Base-by-base conservation (phyloP, 2,888 invertebrate species). In the Diarsia mendica region DNA sequence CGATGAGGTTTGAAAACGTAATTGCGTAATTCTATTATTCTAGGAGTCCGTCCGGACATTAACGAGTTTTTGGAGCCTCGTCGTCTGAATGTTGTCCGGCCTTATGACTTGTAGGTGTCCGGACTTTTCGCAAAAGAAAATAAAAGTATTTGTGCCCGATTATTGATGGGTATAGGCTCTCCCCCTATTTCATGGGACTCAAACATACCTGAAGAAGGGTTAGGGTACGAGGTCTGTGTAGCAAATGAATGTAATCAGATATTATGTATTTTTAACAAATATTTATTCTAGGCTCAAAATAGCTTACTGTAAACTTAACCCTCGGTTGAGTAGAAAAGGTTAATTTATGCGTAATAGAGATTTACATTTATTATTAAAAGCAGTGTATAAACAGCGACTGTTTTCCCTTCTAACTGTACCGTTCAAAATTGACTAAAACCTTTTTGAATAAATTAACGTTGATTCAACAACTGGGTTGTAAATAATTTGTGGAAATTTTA, bases 11-110 rank as follows among this genome's bases (percentile, higher is more conserved):
- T 61, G 67, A 49, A 71, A 69, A 18, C 55, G 46, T 67, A 49
- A 75, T 71, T 64, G 55, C 44, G 78, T 77, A 78, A 77, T 55
- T 13, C 44, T 72, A 72, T 79, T 72, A 65, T 72, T 64, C 9
- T 51, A 8, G n/a, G 44, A 15, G 44, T 13, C n/a, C 13, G n/a
- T 63, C 13, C 18, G 60, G 60, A 33, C 60, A 33, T 60, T 33
- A 18, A 28, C 33, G 33, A 60, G 1, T 60, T 33, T 60, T 60
- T 33, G 33, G 18, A 60, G 3, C 4, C 18, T 33, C 33, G 58
- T 33, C 33, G 58, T 15, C 28, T 15, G 58, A 13, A 28, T 58
- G 13, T 2, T 55, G 11, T 55, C 23, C 23, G 23, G 13, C n/a
- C 1, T 39, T 39, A 39, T 39, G 5, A 39, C 5, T 39, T 39